Evolutionary conservation across 2,888 invertebrate genomes (phyloP), one percentile per base, ranked within the genome.

Genomic region (Hemaris fuciformis): DNA sequence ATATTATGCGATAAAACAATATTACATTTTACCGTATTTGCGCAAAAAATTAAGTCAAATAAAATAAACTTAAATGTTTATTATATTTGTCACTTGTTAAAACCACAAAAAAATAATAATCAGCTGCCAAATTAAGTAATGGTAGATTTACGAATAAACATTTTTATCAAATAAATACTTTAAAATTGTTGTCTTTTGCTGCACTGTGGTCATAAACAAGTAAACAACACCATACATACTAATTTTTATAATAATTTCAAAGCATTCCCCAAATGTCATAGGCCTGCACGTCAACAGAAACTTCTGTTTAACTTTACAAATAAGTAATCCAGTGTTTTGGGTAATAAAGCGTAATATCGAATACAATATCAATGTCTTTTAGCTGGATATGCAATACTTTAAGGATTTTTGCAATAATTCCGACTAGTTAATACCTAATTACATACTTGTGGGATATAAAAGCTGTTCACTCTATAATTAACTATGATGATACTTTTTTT

Each of bases 361-460:
- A 73, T 79, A 79, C 71, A 82, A 82, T 83, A 85, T 83, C 81
- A 76, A 66, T 69, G 66, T 64, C 66, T 5, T 67, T 68, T 65
- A 77, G 74, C 78, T 75, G 82, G 84, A 87, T 84, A 84, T 86
- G 87, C 84, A 80, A 79, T 77, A 75, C 70, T 74, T 75, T 66
- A 65, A 68, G 68, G 66, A 65, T 72, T 75, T 77, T 76, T 79
- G 77, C 80, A 78, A 76, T 76, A 75, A 22, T 61, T 84, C 78
- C 81, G 89, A 89, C 89, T 89, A 90, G 88, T 84, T 75, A 79
- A 77, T 76, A 79, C 74, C 81, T 85, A 85, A 80, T 77, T 71
- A 81, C 70, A 76, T 45, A 70, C 74, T 77, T 76, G 81, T 85
- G 83, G 83, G 80, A 85, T 89, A 89, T 76, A 89, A 88, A 89